Evolutionary conservation across 2,888 invertebrate species (phyloP), one percentile per base, ranked within the genome.

Genomic region (Nemotelus pantherinus): DNA sequence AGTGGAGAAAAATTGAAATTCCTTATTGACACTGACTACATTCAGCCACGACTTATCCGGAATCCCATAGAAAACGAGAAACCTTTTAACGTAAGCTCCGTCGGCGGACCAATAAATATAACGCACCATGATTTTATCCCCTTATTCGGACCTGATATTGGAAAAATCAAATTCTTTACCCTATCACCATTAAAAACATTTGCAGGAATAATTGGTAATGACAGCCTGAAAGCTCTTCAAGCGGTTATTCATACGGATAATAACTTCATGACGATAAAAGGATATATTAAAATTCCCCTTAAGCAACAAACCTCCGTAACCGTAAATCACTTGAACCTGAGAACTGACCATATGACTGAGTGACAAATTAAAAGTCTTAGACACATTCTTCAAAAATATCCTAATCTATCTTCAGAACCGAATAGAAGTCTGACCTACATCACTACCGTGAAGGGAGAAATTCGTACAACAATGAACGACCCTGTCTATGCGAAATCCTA

Each of bases 201-300:
- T 47, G 71, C 76, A 39, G 72, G 65, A 5, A 72, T 77, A 60
- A 43, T 78, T 10, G 78, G 77, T 44, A 78, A 78, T 43, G 77
- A 77, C 50, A 75, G 65, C 43, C 48, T 76, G n/a, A 64, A 65
- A 76, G 2, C 63, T n/a, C 43, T 64, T 10, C 50, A 43, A 5
- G 43, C 64, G 7, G 65, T 75, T 43, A 75, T 75, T n/a, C 50
- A 79, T 43, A 77, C 70, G 41, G 45, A 65, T n/a, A 55, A 76
- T 25, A 47, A 76, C 41, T 65, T 44, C 41, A 77, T 67, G 76
- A 68, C 58, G 25, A 68, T 45, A n/a, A 58, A 39, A n/a, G 44
- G 65, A 7, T 63, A 41, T 68, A 60, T 10, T 45, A 70, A 41
- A 75, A 60, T 10, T 45, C 25, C 0, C 7, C 75, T 75, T 3